phyloP scores from a whole-genome alignment of 2,113 vertebrate species.

The Lynx canadensis region DNA sequence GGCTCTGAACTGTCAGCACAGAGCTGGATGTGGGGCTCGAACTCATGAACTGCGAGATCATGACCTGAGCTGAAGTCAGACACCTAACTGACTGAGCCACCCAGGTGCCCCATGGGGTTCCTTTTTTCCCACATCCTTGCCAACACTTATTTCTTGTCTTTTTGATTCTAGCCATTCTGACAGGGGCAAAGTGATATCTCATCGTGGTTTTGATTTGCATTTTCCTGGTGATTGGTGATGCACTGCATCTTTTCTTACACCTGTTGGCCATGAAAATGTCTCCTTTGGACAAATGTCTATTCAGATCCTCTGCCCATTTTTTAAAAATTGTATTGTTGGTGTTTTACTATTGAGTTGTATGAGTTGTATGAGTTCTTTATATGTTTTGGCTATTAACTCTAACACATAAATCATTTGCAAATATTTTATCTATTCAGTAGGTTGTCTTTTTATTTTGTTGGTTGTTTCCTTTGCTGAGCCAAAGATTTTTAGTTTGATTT shows the following conservation, averaged over 20 bases:
- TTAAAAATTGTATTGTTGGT: not conserved
- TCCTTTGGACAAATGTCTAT: not conserved
- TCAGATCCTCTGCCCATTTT: not conserved
- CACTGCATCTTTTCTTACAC: not conserved
- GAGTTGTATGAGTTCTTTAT: not conserved
- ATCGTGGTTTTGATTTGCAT: not conserved
- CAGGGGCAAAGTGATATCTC: not conserved
- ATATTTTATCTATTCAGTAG: not conserved
- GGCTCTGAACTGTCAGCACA: too few relatives aligned
- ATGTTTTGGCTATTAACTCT: not conserved
- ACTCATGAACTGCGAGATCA: accelerated
- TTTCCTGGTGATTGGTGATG: not conserved
- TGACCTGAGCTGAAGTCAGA: too few relatives aligned
- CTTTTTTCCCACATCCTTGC: not conserved
- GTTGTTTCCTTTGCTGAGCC: not conserved
- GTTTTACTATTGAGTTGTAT: not conserved
- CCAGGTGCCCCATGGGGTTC: not conserved
- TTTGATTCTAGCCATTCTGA: not conserved
- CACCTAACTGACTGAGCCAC: too few relatives aligned
- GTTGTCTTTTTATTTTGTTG: not conserved
- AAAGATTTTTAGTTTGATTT: not conserved
- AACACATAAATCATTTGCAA: not conserved
- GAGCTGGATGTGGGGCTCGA: too few relatives aligned
- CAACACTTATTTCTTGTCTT: not conserved
- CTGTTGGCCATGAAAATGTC: not conserved